phyloP scores from a whole-genome alignment of 2,888 invertebrate genomes.

The Acanthosepion esculentum region DNA sequence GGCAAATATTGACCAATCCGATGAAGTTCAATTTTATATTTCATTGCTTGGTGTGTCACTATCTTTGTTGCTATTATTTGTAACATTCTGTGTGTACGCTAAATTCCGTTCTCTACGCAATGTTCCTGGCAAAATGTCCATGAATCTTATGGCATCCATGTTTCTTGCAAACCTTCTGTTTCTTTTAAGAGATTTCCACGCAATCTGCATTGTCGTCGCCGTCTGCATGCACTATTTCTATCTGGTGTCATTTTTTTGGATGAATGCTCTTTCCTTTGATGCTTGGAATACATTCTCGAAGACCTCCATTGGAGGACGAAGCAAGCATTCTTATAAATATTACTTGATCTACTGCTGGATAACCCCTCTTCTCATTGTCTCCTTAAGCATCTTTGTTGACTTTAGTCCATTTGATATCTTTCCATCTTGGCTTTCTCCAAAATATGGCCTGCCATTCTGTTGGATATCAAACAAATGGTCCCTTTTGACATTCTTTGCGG shows the following conservation, averaged over 20 bases:
- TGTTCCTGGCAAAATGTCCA: no score
- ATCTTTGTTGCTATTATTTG: no score
- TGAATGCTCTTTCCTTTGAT: constrained; percentile 79
- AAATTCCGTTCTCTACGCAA: no score
- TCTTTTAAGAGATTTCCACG: constrained; percentile 71
- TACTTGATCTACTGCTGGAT: background rate
- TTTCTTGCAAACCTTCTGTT: constrained; percentile 77
- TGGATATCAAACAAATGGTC: background rate
- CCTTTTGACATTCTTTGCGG: background rate
- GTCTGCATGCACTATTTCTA: constrained; percentile 77
- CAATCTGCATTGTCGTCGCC: constrained; percentile 68
- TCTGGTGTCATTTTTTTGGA: constrained; percentile 78
- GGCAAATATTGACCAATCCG: constrained; percentile 37
- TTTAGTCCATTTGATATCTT: background rate
- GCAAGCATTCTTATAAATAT: background rate
- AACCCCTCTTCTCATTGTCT: background rate
- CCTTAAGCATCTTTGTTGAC: background rate
- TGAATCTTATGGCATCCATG: constrained; percentile 77
- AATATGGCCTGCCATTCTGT: background rate
- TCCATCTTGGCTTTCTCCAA: background rate
- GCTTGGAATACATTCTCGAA: constrained; percentile 77
- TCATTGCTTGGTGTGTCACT: constrained; percentile 81
- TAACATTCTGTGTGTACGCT: no score
- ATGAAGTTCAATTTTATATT: constrained; percentile 66
- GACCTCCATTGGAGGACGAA: background rate